Conservation (phyloP, 2,113 vertebrate species). For the Enhydra lutris region DNA sequence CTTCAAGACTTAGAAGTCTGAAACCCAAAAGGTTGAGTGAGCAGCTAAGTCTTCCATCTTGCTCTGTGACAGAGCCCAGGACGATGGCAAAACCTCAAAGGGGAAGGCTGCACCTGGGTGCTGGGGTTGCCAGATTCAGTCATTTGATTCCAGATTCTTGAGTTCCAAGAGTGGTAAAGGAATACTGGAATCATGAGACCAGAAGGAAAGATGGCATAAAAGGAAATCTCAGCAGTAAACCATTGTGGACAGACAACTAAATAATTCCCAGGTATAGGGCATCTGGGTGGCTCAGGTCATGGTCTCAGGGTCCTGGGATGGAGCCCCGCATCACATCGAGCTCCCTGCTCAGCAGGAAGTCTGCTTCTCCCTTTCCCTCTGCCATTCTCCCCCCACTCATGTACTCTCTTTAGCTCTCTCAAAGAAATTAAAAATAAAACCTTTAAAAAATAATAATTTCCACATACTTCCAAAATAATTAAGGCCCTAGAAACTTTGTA, state of each 20-base stretch:
- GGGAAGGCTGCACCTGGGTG: not conserved
- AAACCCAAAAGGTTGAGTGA: not conserved
- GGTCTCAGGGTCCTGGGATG: not conserved
- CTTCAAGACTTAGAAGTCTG: not conserved
- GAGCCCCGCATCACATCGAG: not conserved
- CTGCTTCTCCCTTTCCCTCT: not conserved
- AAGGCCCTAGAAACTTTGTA: not conserved
- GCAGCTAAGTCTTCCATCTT: not conserved
- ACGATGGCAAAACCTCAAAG: not conserved
- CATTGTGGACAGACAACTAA: not conserved
- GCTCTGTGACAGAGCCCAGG: not conserved
- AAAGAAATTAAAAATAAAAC: not conserved
- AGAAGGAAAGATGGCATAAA: not conserved
- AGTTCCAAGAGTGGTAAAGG: not conserved
- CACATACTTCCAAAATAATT: not conserved
- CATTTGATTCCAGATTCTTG: constrained; percentile 23
- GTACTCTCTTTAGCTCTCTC: not conserved
- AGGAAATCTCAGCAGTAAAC: not conserved
- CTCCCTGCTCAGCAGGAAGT: not conserved
- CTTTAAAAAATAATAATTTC: not conserved
- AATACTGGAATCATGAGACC: not conserved
- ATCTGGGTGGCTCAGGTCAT: not conserved
- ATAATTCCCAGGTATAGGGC: constrained; percentile 29
- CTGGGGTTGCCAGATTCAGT: not conserved
- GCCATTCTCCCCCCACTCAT: not conserved